phyloP scores from a whole-genome alignment of 2,888 invertebrate species.

The Eupithecia exiguata region DNA sequence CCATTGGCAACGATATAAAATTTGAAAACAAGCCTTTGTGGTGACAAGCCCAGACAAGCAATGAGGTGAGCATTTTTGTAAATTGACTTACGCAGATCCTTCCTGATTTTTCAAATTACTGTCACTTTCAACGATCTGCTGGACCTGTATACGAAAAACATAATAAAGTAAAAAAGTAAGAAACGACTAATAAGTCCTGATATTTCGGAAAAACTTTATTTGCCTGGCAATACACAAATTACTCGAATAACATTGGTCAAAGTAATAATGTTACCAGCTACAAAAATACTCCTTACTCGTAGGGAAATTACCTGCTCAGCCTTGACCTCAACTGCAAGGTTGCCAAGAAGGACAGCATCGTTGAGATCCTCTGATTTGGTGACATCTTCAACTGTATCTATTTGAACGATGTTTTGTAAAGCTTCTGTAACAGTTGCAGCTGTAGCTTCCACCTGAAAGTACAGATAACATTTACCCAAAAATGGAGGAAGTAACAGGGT shows the following conservation, averaged over 20 bases:
- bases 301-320: conserved; percentile 59
- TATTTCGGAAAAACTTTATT: not conserved
- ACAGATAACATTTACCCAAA: not conserved
- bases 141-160: conserved; percentile 43
- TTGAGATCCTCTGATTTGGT: conserved; percentile 51
- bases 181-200: not conserved
- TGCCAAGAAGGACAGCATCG: conserved; percentile 64
- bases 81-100: conserved; percentile 56
- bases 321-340: conserved; percentile 64
- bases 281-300: conserved; percentile 1
- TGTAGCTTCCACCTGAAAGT: conserved; percentile 28
- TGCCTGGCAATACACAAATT: not conserved
- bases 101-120: conserved; percentile 51
- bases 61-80: not conserved
- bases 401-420: conserved; percentile 27
- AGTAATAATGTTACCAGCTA: not conserved
- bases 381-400: conserved; percentile 35
- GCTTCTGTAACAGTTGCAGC: conserved; percentile 25
- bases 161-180: not conserved
- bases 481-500: not conserved
- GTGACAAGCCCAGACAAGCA: too few species aligned
- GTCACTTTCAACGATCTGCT: conserved; percentile 43
- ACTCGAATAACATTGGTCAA: not conserved
- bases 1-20: not conserved
- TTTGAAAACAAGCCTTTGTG: not conserved